phyloP scores from a whole-genome alignment of 2,113 vertebrate species.

The Nibea albiflora region DNA sequence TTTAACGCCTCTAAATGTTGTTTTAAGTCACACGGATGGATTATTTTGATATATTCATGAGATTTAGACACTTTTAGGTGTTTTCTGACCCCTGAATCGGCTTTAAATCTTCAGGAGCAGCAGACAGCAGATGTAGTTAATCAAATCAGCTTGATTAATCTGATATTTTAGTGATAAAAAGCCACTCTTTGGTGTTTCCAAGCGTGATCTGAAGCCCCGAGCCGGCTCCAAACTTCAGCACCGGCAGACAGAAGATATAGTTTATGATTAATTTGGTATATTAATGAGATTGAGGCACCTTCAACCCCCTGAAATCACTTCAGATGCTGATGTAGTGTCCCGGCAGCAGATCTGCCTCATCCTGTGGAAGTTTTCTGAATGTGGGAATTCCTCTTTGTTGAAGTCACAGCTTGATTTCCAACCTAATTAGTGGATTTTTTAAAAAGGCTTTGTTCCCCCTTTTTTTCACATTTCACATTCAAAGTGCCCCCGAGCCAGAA shows the following conservation, averaged over 20 bases:
- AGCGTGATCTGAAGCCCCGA: neutral
- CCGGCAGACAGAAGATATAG: no score
- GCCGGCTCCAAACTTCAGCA: neutral
- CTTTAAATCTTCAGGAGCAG: no score
- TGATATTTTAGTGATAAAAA: neutral
- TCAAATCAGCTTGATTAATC: neutral
- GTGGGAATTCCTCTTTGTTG: slow-evolving; percentile 28
- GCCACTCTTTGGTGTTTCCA: neutral
- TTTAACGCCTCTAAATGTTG: neutral
- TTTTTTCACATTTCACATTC: slow-evolving; percentile 43
- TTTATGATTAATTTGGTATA: neutral
- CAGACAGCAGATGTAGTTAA: no score
- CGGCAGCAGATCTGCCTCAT: neutral
- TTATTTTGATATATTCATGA: accelerated
- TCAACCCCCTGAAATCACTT: no score
- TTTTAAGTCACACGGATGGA: neutral
- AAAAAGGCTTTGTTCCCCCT: neutral
- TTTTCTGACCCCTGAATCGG: neutral
- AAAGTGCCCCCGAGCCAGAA: slow-evolving; percentile 47
- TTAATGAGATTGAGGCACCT: neutral
- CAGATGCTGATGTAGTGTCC: no score
- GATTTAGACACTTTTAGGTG: neutral
- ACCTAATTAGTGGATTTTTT: slow-evolving; percentile 52
- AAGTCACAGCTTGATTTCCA: slow-evolving; percentile 25
- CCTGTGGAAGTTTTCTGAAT: slow-evolving; percentile 24